Conservation (phyloP, 2,797 vertebrate species). For the Leucoraja ocellata region DNA sequence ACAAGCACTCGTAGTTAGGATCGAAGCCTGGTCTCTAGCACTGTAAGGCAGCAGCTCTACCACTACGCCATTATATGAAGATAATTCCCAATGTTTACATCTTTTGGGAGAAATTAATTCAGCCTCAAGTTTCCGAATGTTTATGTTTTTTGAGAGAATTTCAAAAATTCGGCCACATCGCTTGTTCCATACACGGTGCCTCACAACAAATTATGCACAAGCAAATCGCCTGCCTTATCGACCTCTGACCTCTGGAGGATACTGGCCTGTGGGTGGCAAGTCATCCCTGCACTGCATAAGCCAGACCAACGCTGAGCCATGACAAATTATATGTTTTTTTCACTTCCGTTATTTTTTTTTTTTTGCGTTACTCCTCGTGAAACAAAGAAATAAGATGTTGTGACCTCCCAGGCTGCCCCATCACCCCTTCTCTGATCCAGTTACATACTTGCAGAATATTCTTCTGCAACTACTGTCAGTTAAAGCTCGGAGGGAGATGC, state of each 20-base stretch:
- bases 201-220: background rate
- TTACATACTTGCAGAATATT: conserved; percentile 56
- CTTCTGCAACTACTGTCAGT: conserved; percentile 50
- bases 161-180: background rate
- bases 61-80: background rate
- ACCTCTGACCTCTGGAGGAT: background rate
- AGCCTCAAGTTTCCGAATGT: background rate
- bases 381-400: background rate
- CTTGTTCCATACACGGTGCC: too few species aligned
- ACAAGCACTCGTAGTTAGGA: too few species aligned
- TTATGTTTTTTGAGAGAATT: background rate
- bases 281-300: background rate
- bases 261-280: background rate
- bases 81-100: background rate
- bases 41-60: too few species aligned
- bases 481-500: conserved; percentile 55
- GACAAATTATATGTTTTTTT: background rate
- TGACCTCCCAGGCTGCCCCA: conserved; percentile 1
- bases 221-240: background rate
- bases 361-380: background rate
- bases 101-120: background rate
- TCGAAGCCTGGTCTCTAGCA: too few species aligned
- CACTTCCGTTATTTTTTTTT: background rate
- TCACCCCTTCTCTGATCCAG: conserved; percentile 46
- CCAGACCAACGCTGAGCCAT: too few species aligned